A percentile compares a stretch with the other conserved stretches of the same genome.
phyloP scores from a whole-genome alignment of 2,888 invertebrate genomes.

The Lucinisca nassula region DNA sequence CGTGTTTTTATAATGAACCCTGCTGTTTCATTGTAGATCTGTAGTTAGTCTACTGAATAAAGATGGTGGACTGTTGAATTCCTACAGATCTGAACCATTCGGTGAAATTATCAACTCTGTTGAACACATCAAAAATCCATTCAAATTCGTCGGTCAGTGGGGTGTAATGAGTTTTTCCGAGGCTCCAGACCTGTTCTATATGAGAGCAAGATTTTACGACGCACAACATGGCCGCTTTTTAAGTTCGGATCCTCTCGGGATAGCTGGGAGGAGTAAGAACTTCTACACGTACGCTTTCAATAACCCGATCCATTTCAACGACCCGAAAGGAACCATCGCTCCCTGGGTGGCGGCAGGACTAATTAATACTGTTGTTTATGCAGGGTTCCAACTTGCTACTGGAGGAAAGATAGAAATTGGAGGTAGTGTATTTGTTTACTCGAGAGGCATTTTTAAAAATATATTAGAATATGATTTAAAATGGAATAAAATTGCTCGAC shows the following conservation, averaged over 20 bases:
- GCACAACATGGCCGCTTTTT: conserved; percentile 42
- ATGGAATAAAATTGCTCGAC: too few relatives aligned
- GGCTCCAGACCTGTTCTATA: conserved; percentile 22
- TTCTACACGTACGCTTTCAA: conserved; percentile 46
- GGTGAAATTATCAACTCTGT: not conserved
- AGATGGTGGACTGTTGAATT: conserved; percentile 14
- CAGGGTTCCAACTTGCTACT: not conserved
- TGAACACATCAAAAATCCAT: conserved; percentile 4
- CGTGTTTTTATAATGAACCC: not conserved
- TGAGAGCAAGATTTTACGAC: conserved; percentile 47
- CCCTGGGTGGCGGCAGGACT: not conserved
- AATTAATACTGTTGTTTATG: not conserved
- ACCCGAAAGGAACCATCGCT: conserved; percentile 33
- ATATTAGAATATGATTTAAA: too few relatives aligned
- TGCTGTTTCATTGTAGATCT: conserved; percentile 14
- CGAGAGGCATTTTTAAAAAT: too few relatives aligned
- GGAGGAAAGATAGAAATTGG: conserved; percentile 3
- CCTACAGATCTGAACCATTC: conserved; percentile 22
- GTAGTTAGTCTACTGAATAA: conserved; percentile 11
- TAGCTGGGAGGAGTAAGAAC: conserved; percentile 37
- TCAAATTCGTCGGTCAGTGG: conserved; percentile 52
- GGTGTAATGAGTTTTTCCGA: conserved; percentile 38
- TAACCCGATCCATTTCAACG: conserved; percentile 47
- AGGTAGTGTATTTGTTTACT: conserved; percentile 1
- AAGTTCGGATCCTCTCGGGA: conserved; percentile 32